A percentile compares a stretch with the other conserved stretches of the same genome.
These are phyloP conservation scores for Metridium senile DNA, from an alignment of 92 coral and sea anemone species.

Conservation along the genomic window DNA sequence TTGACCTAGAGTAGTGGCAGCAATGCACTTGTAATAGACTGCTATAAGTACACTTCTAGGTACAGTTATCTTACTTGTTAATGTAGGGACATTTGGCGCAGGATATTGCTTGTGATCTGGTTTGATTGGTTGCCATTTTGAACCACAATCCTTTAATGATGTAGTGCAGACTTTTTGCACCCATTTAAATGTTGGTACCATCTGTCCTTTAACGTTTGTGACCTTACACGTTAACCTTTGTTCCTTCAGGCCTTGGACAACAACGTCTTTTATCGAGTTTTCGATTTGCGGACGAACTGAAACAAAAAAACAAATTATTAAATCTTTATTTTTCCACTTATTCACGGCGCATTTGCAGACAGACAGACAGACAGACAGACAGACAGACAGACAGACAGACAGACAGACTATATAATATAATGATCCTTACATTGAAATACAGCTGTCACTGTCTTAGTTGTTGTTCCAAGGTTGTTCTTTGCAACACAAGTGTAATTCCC, in stretches of 20 bases:
- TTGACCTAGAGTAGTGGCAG: constrained; percentile 57
- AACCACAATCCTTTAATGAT: constrained; percentile 23
- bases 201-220: constrained; percentile 9
- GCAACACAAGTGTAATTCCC: constrained; percentile 45
- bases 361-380: too few relatives aligned
- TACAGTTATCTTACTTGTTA: constrained; percentile 19
- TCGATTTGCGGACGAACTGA: constrained; percentile 28
- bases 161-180: constrained; percentile 12
- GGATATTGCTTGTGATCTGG: constrained; percentile 17
- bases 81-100: constrained; percentile 1
- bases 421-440: constrained; percentile 37
- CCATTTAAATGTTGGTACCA: constrained; percentile 48
- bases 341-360: too few relatives aligned
- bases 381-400: too few relatives aligned
- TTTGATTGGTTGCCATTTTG: constrained; percentile 33
- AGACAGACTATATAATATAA: too few relatives aligned
- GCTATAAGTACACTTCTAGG: neutral
- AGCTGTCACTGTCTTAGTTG: constrained; percentile 9
- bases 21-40: constrained; percentile 62
- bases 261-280: neutral
- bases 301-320: neutral
- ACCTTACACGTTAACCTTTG: constrained; percentile 20
- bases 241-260: neutral
- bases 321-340: too few relatives aligned
- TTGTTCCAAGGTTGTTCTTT: constrained; percentile 25